Evolutionary conservation across 2,888 invertebrate species (phyloP), one percentile per base, ranked within the genome.

Genomic region (Acrocera orbiculus): DNA sequence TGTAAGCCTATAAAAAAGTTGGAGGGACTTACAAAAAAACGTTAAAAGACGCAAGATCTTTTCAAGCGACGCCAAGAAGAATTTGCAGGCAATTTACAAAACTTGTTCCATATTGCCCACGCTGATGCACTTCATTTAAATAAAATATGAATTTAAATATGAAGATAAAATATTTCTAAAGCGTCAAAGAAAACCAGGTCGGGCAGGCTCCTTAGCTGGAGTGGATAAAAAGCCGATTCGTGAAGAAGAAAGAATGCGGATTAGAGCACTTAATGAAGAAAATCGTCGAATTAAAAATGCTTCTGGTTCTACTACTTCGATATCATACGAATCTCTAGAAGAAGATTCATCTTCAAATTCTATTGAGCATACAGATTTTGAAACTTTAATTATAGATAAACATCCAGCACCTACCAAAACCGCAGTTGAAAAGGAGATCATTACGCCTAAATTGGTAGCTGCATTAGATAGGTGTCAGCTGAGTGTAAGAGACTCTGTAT

Each of bases 111-210:
- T 35, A 42, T 42, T 32, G 36, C 38, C 25, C 33, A 37, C 17
- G 35, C 35, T 16, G 36, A 42, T 37, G 38, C 38, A 11, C 19
- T 47, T 4, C 22, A 44, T 32, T 16, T 16, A 36, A 48, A 47
- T 27, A 45, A 46, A 42, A 46, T 46, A 40, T n/a, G n/a, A n/a
- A n/a, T n/a, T n/a, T n/a, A n/a, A n/a, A n/a, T 44, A 46, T 6
- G 43, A 46, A 43, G 45, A 46, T 38, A 51, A 36, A 42, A 30
- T 35, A 10, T 47, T 49, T 40, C 44, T 48, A 34, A 30, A 37
- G 23, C 28, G 35, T 17, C 46, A 50, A 27, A 47, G 46, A 37
- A 36, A 47, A 39, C 44, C 41, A 40, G 46, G 46, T 24, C 43
- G 48, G 17, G 43, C 42, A 9, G 47, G 46, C 27, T 37, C 27